Evolutionary conservation across 2,797 vertebrate species (phyloP).

Genomic region (Lacerta bilineata): DNA sequence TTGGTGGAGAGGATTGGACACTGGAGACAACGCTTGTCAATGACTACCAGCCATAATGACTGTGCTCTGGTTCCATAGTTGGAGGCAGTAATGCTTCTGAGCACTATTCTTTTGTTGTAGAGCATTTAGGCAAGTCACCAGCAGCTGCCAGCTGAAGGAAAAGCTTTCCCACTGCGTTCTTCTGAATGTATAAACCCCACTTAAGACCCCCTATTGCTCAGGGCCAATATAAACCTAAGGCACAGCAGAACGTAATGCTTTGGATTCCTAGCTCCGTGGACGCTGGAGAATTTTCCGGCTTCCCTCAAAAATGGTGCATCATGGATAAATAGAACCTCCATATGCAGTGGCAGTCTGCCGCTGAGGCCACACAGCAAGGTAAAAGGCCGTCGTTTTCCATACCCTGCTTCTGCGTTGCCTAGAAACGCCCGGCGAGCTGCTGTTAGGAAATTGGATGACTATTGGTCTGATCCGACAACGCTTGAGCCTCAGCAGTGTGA

Average conservation of each 20-base stretch:
- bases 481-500: too few relatives aligned
- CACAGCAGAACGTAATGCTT: neutral
- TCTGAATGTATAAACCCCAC: neutral
- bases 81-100: neutral
- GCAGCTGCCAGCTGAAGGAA: neutral
- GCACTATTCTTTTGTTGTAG: neutral
- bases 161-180: neutral
- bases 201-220: neutral
- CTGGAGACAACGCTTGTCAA: too few relatives aligned
- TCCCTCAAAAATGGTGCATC: neutral
- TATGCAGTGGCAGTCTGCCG: neutral
- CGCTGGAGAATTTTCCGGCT: too few relatives aligned
- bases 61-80: too few relatives aligned
- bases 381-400: neutral
- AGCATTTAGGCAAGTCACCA: neutral
- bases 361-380: neutral
- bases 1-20: too few relatives aligned
- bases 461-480: too few relatives aligned
- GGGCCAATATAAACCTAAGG: neutral
- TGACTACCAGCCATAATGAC: too few relatives aligned
- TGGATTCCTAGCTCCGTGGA: too few relatives aligned
- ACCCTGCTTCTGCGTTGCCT: too few relatives aligned
- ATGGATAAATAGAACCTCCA: neutral
- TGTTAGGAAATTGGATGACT: too few relatives aligned
- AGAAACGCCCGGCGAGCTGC: too few relatives aligned